Evolutionary conservation across 2,888 invertebrate species (phyloP).

Genomic region (Epistrophe grossulariae): DNA sequence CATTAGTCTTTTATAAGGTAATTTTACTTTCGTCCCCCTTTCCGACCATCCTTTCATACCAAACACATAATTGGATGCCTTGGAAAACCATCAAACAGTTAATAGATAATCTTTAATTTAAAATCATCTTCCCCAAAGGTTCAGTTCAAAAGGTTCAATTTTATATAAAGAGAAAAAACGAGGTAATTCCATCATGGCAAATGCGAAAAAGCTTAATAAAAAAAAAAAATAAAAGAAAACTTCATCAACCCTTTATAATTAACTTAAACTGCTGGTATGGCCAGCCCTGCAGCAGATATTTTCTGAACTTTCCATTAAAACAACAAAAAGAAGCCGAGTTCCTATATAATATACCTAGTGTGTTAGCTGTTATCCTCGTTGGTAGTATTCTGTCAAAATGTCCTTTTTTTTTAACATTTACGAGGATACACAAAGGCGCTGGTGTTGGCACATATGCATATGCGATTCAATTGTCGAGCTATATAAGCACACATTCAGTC

Average conservation of each 20-base stretch:
- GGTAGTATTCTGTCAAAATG: conserved; percentile 35
- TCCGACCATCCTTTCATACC: too few relatives aligned
- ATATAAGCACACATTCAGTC: conserved; percentile 66
- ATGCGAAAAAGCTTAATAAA: not conserved
- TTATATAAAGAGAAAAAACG: not conserved
- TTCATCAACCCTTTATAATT: conserved; percentile 61
- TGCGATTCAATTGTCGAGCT: conserved; percentile 6
- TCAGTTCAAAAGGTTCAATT: conserved; percentile 32
- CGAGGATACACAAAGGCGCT: conserved; percentile 33
- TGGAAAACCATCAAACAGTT: conserved; percentile 20
- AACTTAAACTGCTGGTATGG: conserved; percentile 60
- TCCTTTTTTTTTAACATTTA: conserved; percentile 60
- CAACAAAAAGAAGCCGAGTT: not conserved
- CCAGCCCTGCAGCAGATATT: not conserved
- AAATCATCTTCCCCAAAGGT: conserved; percentile 50
- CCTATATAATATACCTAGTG: not conserved
- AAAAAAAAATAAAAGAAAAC: conserved; percentile 12
- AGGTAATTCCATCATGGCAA: not conserved
- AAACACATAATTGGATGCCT: not conserved
- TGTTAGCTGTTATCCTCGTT: not conserved
- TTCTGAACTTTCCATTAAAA: conserved; percentile 24
- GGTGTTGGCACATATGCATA: not conserved
- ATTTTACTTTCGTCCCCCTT: not conserved
- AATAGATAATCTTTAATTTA: conserved; percentile 53
- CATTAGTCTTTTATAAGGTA: conserved; percentile 18